A percentile compares a stretch with the other conserved stretches of the same genome.
Evolutionary conservation across 2,888 invertebrate genomes (phyloP).

Genomic region (Metallyticus violacea): DNA sequence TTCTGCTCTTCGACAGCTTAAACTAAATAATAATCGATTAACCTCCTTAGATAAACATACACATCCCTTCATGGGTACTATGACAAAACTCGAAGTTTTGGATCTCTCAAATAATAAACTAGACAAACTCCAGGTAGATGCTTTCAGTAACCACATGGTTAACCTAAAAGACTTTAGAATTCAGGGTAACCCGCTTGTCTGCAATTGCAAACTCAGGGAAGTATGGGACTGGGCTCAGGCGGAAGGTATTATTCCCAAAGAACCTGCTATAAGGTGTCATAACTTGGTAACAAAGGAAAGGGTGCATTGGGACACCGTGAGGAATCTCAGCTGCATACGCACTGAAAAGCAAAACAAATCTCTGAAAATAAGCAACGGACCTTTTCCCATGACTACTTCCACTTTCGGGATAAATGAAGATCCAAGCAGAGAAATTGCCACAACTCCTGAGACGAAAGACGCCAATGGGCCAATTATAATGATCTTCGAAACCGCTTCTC

Average conservation of each 20-base stretch:
- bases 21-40: background rate
- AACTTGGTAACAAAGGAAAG: background rate
- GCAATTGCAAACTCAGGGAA: background rate
- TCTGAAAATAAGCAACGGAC: background rate
- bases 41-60: background rate
- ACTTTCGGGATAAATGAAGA: no score
- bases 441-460: no score
- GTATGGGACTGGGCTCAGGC: background rate
- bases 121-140: background rate
- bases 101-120: constrained; percentile 1
- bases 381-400: no score
- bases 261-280: background rate
- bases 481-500: background rate
- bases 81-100: background rate
- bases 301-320: background rate
- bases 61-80: background rate
- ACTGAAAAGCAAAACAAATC: background rate
- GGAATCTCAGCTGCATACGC: background rate
- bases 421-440: no score
- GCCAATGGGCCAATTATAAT: background rate
- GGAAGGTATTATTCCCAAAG: background rate
- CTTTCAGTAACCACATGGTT: background rate
- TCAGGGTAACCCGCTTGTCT: background rate
- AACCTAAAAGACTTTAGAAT: background rate
- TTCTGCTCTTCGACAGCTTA: background rate